Conservation (phyloP, 2,888 invertebrate genomes). For the Clivina fossor region DNA sequence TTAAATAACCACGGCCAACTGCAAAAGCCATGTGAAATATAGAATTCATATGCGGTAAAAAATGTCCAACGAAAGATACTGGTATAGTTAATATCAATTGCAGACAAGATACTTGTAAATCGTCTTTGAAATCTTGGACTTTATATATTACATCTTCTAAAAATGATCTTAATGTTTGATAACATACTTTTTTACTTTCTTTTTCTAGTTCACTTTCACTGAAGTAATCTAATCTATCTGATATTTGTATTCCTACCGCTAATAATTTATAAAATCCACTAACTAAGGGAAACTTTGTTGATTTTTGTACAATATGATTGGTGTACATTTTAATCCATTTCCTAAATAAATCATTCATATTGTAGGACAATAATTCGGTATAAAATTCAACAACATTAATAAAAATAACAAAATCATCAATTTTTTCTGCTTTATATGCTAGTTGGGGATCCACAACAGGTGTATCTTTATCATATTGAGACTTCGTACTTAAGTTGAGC, state of each 20-base stretch:
- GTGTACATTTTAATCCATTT: constrained; percentile 58
- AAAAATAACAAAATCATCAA: constrained; percentile 66
- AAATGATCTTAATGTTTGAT: constrained; percentile 43
- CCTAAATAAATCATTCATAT: constrained; percentile 52
- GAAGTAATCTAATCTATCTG: constrained; percentile 54
- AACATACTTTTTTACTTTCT: constrained; percentile 44
- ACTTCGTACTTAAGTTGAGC: constrained; percentile 54
- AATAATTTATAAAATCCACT: constrained; percentile 70
- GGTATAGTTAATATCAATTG: constrained; percentile 62
- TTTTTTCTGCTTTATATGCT: constrained; percentile 53
- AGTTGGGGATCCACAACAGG: constrained; percentile 48
- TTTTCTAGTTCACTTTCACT: constrained; percentile 40
- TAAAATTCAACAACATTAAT: constrained; percentile 66
- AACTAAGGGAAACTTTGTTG: constrained; percentile 61
- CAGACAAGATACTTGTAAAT: constrained; percentile 63
- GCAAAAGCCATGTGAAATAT: constrained; percentile 50
- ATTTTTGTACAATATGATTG: constrained; percentile 57
- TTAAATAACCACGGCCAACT: constrained; percentile 56
- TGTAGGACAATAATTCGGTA: constrained; percentile 56
- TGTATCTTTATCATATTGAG: constrained; percentile 40
- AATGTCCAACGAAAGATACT: constrained; percentile 56
- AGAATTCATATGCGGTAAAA: constrained; percentile 50
- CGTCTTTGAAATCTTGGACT: constrained; percentile 59
- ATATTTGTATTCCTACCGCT: constrained; percentile 53
- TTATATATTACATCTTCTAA: constrained; percentile 50